Evolutionary conservation across 35 echinoderm and acorn worm genomes (phyloP), one percentile per base, ranked within the genome.

Genomic region (Ophiothrix spiculata): DNA sequence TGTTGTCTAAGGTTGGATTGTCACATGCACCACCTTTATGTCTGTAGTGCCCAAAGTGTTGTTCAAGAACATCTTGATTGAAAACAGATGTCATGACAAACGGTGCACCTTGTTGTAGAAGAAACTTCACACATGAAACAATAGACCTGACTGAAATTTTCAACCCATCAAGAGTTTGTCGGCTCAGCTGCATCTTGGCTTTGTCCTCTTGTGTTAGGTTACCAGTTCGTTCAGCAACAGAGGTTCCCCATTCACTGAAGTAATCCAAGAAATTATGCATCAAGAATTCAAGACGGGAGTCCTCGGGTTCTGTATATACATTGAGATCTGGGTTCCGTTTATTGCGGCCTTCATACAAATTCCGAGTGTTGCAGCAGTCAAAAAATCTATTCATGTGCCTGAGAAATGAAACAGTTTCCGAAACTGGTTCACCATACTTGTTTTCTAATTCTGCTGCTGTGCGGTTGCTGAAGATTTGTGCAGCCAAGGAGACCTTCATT

Each of bases 321-420:
- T 81, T 56, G 39, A 82, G 41, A 34, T 80, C 82, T 29, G 77
- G 36, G 45, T 87, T 92, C 28, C 85, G 78, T 14, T 39, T 60
- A n/a, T 31, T 35, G 15, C 17, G 21, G 16, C 85, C 35, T 31
- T 87, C 49, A 25, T 35, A 21, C 31, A 37, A 32, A 2, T 80
- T 74, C n/a, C 36, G 21, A 8, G 82, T 85, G 63, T 92, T 92
- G 10, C 87, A 25, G 45, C 84, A 92, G 37, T 92, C 90, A 63
- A 92, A 92, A 32, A 87, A 92, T 17, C 77, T 74, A 40, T 92
- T 56, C 33, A 92, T 56, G 63, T 36, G 76, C 56, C 79, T 42
- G 23, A 92, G 35, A 21, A 92, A 92, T 8, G 35, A 40, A 11
- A 80, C 39, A 3, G 84, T 87, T 4, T 60, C 81, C 36, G 38